A percentile compares a stretch with the other conserved stretches of the same genome.
phyloP scores from a whole-genome alignment of 92 coral and sea anemone genomes.

The Zoanthus sansibaricus region DNA sequence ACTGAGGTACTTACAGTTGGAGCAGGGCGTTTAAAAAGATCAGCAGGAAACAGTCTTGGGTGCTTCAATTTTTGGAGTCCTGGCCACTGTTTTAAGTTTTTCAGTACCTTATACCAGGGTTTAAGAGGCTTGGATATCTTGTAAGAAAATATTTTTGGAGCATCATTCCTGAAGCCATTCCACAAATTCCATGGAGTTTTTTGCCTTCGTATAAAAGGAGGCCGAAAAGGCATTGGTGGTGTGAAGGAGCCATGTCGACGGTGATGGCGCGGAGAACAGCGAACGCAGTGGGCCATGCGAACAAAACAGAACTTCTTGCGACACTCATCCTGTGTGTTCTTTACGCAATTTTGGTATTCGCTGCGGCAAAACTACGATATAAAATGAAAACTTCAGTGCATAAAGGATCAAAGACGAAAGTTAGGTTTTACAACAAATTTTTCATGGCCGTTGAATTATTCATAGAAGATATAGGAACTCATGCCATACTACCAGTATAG shows the following conservation, averaged over 20 bases:
- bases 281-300: constrained; percentile 26
- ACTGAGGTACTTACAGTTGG: neutral
- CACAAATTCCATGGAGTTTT: neutral
- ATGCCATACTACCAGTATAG: too few species aligned
- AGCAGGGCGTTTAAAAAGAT: neutral
- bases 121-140: neutral
- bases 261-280: constrained; percentile 8
- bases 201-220: neutral
- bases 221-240: neutral
- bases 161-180: neutral
- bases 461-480: too few species aligned
- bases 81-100: neutral
- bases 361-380: constrained; percentile 26
- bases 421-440: too few species aligned
- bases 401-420: too few species aligned
- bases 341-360: neutral
- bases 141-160: neutral
- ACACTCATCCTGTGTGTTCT: constrained; percentile 3
- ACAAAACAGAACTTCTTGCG: constrained; percentile 19
- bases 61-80: neutral
- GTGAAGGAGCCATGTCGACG: neutral
- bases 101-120: neutral
- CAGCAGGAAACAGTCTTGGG: neutral
- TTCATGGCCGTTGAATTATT: too few species aligned
- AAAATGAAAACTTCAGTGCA: neutral